phyloP scores from a whole-genome alignment of 1,140 invertebrate species.

The Dreissena polymorpha region DNA sequence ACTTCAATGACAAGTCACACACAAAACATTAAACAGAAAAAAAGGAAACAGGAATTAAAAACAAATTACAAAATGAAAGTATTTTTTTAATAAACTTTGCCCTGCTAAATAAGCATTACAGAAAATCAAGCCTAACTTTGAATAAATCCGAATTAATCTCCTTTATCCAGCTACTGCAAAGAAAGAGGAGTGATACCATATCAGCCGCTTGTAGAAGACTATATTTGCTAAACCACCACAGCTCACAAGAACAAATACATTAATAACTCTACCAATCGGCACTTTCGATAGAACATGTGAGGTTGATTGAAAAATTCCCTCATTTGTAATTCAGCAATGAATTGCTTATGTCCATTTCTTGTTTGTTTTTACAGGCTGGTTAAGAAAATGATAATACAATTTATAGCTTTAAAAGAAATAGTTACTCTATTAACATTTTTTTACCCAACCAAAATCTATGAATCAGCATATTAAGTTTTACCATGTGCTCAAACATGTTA shows the following conservation, averaged over 20 bases:
- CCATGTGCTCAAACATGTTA: too few species aligned
- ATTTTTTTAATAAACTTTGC: neutral
- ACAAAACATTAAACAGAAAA: too few species aligned
- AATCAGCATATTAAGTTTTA: too few species aligned
- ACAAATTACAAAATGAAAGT: neutral
- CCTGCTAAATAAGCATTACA: slow-evolving; percentile 52
- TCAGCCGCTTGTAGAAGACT: slow-evolving; percentile 34
- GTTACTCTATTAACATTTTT: too few species aligned
- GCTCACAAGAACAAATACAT: slow-evolving; percentile 34
- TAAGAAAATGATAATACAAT: too few species aligned
- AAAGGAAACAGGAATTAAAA: too few species aligned
- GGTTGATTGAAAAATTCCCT: neutral
- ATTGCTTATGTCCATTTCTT: neutral
- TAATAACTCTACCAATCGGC: slow-evolving; percentile 15
- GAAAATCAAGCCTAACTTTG: slow-evolving; percentile 44
- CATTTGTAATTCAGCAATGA: neutral
- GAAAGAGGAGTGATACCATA: slow-evolving; percentile 36
- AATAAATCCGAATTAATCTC: slow-evolving; percentile 42
- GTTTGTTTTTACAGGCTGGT: neutral
- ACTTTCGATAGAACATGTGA: neutral
- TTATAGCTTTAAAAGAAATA: too few species aligned
- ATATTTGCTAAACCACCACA: slow-evolving; percentile 26
- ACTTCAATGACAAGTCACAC: too few species aligned
- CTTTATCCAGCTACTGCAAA: slow-evolving; percentile 35
- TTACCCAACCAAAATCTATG: too few species aligned